Evolutionary conservation across 2,888 invertebrate genomes (phyloP), one percentile per base, ranked within the genome.

Genomic region (Thereva unica): DNA sequence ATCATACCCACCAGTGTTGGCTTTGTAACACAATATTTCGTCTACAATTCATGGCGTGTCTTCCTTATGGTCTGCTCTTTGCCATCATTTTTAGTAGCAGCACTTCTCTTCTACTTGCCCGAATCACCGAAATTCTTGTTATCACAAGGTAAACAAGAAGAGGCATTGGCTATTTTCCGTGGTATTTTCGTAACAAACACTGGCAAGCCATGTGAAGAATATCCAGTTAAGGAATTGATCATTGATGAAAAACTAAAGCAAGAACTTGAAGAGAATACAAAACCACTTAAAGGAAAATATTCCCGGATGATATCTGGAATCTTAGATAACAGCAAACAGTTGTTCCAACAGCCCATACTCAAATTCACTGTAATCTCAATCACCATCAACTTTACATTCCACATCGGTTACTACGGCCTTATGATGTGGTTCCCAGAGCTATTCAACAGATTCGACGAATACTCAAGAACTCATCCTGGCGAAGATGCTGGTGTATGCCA

Each of bases 351-450:
- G 71, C 92, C 93, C 71, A 92, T 93, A 74, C 82, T 93, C 71
- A 89, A 90, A 76, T 92, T 92, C 78, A 93, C 93, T 49, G 74
- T 88, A 73, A 90, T 93, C 78, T 93, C 93, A 69, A 90, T 94
- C 74, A 88, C 90, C 69, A 93, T 95, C 77, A 94, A 95, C 78
- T 93, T 95, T 78, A 93, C 94, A 72, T 93, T 95, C 82, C 93
- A 95, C 82, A 95, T 95, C 81, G 95, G 93, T 87, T 96, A 95
- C 80, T 96, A 96, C 79, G 95, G 95, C 49, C 84, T 96, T 64
- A 94, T 94, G 92, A 93, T 96, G 92, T 96, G 96, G 96, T 95
- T 95, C 82, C 95, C 95, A 0, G 95, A 95, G 82, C 85, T 96
- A 77, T 96, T 95, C 82, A 92, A 91, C 78, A 89, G 95, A 55